Percentiles rank a stretch among this genome's conserved stretches.
These are phyloP conservation scores for Hippocampus kuda DNA, from an alignment of 2,797 vertebrate species.

Conservation along the genomic window DNA sequence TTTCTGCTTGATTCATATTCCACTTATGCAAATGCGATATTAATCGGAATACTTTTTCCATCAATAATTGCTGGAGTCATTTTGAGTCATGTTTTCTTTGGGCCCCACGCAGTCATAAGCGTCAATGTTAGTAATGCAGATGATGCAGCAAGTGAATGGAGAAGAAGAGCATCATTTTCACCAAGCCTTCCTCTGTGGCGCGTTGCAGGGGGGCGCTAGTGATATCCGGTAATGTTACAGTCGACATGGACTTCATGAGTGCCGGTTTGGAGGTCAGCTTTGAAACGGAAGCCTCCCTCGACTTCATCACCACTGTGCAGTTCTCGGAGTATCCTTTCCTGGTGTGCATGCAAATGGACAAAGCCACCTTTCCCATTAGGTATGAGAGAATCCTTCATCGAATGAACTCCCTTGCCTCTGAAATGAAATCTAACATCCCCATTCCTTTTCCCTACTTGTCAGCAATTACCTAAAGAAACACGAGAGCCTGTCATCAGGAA, in stretches of 20 bases:
- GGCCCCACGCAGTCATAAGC: not conserved
- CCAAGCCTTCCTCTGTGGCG: conserved; percentile 1
- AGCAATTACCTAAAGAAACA: conserved; percentile 77
- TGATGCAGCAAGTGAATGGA: not conserved
- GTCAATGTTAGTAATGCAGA: not conserved
- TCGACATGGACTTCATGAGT: conserved; percentile 83
- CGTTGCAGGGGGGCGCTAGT: conserved; percentile 72
- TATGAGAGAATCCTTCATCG: conserved; percentile 38
- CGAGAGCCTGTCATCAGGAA: conserved; percentile 76
- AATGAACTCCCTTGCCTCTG: not conserved
- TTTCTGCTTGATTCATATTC: too few species aligned
- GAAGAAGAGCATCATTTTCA: not conserved
- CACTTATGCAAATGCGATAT: too few species aligned
- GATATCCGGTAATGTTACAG: conserved; percentile 70
- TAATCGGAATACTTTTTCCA: not conserved
- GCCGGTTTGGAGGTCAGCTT: conserved; percentile 78
- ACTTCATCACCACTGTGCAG: conserved; percentile 91
- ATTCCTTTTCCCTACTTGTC: conserved; percentile 9
- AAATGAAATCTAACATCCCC: not conserved
- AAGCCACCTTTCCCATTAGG: conserved; percentile 79
- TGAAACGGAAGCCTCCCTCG: conserved; percentile 76
- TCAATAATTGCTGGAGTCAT: too few species aligned
- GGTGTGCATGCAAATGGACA: conserved; percentile 97
- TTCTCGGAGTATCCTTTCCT: conserved; percentile 97
- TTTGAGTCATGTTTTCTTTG: not conserved